Evolutionary conservation across 2,888 invertebrate species (phyloP).

Genomic region (Entomobrya proxima): DNA sequence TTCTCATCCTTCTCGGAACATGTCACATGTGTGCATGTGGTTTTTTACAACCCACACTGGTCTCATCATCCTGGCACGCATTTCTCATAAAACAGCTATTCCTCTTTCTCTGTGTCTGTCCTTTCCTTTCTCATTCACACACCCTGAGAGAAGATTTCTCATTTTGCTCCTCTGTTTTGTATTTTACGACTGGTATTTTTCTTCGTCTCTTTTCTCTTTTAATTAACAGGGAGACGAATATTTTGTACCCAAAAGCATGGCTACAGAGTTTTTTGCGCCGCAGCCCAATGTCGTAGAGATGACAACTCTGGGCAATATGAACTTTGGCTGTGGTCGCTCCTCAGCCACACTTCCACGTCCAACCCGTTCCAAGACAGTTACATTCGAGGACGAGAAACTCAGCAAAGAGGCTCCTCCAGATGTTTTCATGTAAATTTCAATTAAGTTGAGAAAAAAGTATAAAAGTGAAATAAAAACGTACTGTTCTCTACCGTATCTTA

Average conservation of each 20-base stretch:
- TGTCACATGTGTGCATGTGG: conserved; percentile 36
- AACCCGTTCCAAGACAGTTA: conserved; percentile 74
- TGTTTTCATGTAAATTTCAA: conserved; percentile 72
- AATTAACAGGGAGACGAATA: conserved; percentile 74
- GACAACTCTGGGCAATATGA: conserved; percentile 72
- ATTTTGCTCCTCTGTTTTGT: conserved; percentile 26
- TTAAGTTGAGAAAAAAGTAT: background rate
- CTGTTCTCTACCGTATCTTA: background rate
- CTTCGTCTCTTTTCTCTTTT: conserved; percentile 29
- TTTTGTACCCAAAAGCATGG: conserved; percentile 75
- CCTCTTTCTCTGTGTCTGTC: background rate
- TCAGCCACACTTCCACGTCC: conserved; percentile 74
- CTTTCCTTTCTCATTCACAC: background rate
- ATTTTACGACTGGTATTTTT: conserved; percentile 12
- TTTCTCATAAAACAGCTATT: conserved; percentile 30
- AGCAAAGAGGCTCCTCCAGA: conserved; percentile 75
- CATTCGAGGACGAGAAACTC: conserved; percentile 75
- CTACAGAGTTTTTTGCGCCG: conserved; percentile 74
- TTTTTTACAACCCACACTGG: conserved; percentile 34
- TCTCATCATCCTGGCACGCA: conserved; percentile 26
- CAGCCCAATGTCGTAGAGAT: conserved; percentile 75
- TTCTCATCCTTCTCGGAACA: background rate
- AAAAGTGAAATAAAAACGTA: background rate
- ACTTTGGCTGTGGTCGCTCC: conserved; percentile 71
- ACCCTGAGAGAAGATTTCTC: background rate